Base-by-base conservation (phyloP, 1,140 invertebrate species). In the Megalonaias nervosa region DNA sequence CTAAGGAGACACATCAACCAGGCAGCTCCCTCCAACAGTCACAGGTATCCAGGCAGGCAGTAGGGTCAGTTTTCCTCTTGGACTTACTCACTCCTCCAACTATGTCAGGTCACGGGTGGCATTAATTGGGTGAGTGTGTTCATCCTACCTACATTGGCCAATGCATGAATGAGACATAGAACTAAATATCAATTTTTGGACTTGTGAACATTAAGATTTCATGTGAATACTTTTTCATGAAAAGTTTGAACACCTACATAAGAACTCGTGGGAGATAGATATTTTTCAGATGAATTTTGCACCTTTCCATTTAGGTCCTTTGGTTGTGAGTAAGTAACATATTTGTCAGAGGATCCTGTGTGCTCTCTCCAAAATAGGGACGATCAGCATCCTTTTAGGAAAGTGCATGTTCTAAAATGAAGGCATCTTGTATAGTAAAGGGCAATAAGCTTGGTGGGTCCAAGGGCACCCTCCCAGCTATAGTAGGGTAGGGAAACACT, bases 31-130 rank as follows among this genome's bases (percentile, higher is more conserved):
- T 1, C 97, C 98, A 0, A 94, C 94, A 19, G 92, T 98, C 1
- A 81, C 90, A n/a, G 90, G 90, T 21, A 92, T 97, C 3, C 91
- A 92, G 26, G 67, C 88, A 89, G 78, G 91, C 92, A 86, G 95
- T 3, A 91, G 97, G 23, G 98, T 96, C 48, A 94, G 94, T 12
- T 99, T 99, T 91, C 98, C 98, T 0, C 92, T 99, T 13, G 95
- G 94, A 31, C 96, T 99, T 86, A 95, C 96, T 0, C 97, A 99
- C 91, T 94, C 97, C 38, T 94, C 94, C 0, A 93, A 94, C 79
- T 99, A 99, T 91, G 94, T 97, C 0, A 92, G 91, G 56, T 91
- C 92, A 23, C 93, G 95, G 70, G 93, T 94, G 15, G 97, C 94
- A 64, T 91, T 98, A 5, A 93, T 99, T 77, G 97, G 97, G 95